Percentiles rank a stretch among this genome's conserved stretches.
These are phyloP conservation scores for Dryobota labecula DNA, from an alignment of 2,888 invertebrate species.

Conservation along the genomic window DNA sequence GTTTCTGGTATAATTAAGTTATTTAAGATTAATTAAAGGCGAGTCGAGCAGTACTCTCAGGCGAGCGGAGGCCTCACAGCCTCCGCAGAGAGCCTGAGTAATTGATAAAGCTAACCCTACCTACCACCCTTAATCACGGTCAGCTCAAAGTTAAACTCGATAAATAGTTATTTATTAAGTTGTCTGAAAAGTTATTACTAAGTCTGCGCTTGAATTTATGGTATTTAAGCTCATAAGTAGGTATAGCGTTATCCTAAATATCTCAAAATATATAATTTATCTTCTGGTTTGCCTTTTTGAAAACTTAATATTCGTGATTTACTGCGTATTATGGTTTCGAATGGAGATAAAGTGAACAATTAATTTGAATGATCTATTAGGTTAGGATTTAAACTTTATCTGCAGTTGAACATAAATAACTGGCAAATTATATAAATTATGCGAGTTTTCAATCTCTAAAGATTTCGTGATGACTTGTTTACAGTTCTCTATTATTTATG, in stretches of 20 bases:
- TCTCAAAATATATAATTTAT: too few relatives aligned
- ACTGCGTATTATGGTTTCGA: conserved; percentile 23
- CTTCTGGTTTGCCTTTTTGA: conserved; percentile 27
- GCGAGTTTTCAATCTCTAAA: conserved; percentile 68
- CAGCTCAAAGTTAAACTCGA: conserved; percentile 77
- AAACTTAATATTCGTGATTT: conserved; percentile 36
- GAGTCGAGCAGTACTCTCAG: conserved; percentile 70
- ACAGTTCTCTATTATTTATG: conserved; percentile 81
- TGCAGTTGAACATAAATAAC: conserved; percentile 48
- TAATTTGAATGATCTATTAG: conserved; percentile 51
- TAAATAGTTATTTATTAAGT: conserved; percentile 79
- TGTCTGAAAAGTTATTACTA: conserved; percentile 74
- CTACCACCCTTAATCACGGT: conserved; percentile 81
- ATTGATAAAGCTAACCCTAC: conserved; percentile 85
- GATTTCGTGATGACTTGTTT: conserved; percentile 78
- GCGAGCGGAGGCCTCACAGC: conserved; percentile 67
- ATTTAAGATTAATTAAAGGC: conserved; percentile 83
- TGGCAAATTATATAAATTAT: conserved; percentile 61
- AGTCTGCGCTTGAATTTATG: conserved; percentile 53
- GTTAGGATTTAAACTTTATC: conserved; percentile 57
- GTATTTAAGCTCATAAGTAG: conserved; percentile 41
- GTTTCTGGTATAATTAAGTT: conserved; percentile 81
- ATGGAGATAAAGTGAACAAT: conserved; percentile 16
- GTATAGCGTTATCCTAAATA: conserved; percentile 20
- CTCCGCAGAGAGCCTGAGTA: conserved; percentile 80